Conservation (phyloP, 2,888 invertebrate genomes). For the Anorthoa munda region DNA sequence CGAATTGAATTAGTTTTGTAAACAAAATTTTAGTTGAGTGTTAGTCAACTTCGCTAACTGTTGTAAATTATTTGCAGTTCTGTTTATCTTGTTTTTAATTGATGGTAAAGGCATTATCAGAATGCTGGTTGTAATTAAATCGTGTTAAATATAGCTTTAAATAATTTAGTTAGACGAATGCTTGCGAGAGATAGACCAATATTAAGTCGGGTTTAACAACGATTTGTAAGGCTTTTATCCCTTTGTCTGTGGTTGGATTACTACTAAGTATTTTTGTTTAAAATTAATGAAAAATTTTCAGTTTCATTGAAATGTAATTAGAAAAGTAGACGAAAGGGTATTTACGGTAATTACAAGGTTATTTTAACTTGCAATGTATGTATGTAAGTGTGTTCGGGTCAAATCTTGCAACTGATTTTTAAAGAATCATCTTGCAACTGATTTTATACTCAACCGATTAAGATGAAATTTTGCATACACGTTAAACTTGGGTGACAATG, state of each 20-base stretch:
- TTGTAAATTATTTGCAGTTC: constrained; percentile 48
- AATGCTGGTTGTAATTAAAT: constrained; percentile 44
- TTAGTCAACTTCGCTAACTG: constrained; percentile 23
- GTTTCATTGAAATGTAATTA: neutral
- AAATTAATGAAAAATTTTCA: neutral
- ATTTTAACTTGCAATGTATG: too few relatives aligned
- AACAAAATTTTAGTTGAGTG: constrained; percentile 41
- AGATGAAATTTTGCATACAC: too few relatives aligned
- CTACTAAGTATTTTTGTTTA: neutral
- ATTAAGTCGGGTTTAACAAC: constrained; percentile 18
- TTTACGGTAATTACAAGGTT: neutral
- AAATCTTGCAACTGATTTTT: too few relatives aligned
- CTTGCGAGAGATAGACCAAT: constrained; percentile 7
- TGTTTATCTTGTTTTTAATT: constrained; percentile 49
- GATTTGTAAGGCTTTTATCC: constrained; percentile 9
- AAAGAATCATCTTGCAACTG: too few relatives aligned
- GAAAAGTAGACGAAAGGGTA: neutral
- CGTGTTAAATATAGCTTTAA: constrained; percentile 24
- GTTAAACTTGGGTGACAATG: too few relatives aligned
- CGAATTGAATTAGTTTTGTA: constrained; percentile 49
- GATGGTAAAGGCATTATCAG: constrained; percentile 29
- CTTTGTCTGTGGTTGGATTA: constrained; percentile 2
- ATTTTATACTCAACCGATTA: too few relatives aligned
- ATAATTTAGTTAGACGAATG: constrained; percentile 41
- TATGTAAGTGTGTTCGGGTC: too few relatives aligned